Evolutionary conservation across 2,113 vertebrate species (phyloP), one percentile per base, ranked within the genome.

Genomic region (Halichoeres trimaculatus): DNA sequence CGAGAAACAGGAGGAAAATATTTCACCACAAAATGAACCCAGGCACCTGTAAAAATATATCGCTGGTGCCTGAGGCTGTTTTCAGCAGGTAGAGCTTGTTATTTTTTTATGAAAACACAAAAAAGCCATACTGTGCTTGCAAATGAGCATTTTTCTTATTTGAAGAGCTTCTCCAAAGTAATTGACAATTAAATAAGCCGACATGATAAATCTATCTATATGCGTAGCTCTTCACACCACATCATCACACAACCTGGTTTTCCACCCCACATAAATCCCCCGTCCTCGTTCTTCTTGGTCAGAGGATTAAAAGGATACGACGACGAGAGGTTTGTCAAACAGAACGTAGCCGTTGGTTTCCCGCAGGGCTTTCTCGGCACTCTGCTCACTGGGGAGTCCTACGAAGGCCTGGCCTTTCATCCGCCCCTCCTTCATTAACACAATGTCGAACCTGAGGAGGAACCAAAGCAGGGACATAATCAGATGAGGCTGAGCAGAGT

Each of bases 401-500:
- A 99, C 71, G 80, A 99, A 99, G 63, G 98, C 98, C 87, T 99
- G 98, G 24, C 98, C 98, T 91, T 99, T 99, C 98, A 99, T 99
- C 43, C 98, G 94, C 7, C 98, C 98, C 93, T 99, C 98, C 86
- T 95, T 99, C 98, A 99, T 99, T 88, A 99, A 83, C 70, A 98
- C 95, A 48, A 99, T 94, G 86, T 99, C 98, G 92, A 99, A 99
- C 97, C 98, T 99, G 86, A 67, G 54, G 57, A 58, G 11, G 3
- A 53, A 78, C 38, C 5, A 26, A 2, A 41, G 30, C 52, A 9
- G 66, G 52, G 72, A 61, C 48, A 73, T 74, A 78, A 89, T 73
- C 73, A 70, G 78, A 48, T 4, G 5, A 1, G 24, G 71, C 65
- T 10, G 2, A 36, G 34, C 22, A 0, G 5, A 51, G 48, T 30